Evolutionary conservation across 2,797 vertebrate species (phyloP).

Genomic region (Coreius guichenoti): DNA sequence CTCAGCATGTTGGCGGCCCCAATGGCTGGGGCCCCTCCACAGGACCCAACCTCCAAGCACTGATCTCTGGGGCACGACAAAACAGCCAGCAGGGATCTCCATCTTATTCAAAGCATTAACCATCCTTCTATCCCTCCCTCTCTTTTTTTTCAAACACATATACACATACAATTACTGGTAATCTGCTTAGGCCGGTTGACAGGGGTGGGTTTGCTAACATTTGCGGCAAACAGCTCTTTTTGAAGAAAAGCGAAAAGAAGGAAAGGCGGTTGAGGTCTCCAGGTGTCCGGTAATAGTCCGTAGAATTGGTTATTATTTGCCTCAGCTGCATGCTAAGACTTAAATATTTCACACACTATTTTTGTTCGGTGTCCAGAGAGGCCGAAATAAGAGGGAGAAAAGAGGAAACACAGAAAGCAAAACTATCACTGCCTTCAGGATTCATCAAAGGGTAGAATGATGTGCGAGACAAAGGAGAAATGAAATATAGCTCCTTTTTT

Average conservation of each 20-base stretch:
- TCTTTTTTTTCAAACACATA: conserved; percentile 76
- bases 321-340: conserved; percentile 85
- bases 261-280: conserved; percentile 73
- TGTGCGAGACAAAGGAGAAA: conserved; percentile 43
- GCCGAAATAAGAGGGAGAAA: conserved; percentile 40
- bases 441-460: conserved; percentile 58
- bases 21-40: conserved; percentile 79
- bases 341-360: conserved; percentile 71
- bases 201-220: conserved; percentile 89
- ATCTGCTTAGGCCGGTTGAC: conserved; percentile 91
- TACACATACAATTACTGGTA: conserved; percentile 95
- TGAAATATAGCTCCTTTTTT: conserved; percentile 46
- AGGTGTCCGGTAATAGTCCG: conserved; percentile 89
- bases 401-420: conserved; percentile 41
- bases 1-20: conserved; percentile 87
- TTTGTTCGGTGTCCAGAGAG: conserved; percentile 9
- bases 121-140: conserved; percentile 69
- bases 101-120: conserved; percentile 86
- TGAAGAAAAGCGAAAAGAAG: conserved; percentile 64
- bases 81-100: conserved; percentile 91
- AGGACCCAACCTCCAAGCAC: conserved; percentile 59
- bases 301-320: conserved; percentile 86
- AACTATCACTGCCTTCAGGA: conserved; percentile 57
- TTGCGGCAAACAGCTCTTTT: conserved; percentile 87
- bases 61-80: conserved; percentile 89